Evolutionary conservation across 2,888 invertebrate genomes (phyloP).

Genomic region (Agrotis exclamationis): DNA sequence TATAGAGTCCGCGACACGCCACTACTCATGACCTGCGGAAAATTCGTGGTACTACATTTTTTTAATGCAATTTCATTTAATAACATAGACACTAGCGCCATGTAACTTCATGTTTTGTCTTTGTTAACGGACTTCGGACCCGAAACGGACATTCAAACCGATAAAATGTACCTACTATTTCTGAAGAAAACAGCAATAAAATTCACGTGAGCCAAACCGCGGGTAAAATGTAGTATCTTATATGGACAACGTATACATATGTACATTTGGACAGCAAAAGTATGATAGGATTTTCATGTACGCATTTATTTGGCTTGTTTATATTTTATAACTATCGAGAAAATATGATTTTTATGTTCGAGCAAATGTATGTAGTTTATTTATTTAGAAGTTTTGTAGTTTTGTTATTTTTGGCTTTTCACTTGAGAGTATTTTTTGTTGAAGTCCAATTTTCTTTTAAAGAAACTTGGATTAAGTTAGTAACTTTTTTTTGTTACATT

Average conservation of each 20-base stretch:
- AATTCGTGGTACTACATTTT: too few species aligned
- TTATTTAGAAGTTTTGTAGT: slow-evolving; percentile 5
- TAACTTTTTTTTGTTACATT: background rate
- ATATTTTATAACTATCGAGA: slow-evolving; percentile 20
- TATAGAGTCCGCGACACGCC: too few species aligned
- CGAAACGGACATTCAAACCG: too few species aligned
- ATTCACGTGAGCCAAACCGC: too few species aligned
- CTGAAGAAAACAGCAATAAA: too few species aligned
- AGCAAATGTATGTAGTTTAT: slow-evolving; percentile 23
- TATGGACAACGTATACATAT: slow-evolving; percentile 9
- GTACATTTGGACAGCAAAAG: slow-evolving; percentile 32
- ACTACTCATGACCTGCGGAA: too few species aligned
- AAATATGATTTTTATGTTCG: slow-evolving; percentile 28
- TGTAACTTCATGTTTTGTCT: too few species aligned
- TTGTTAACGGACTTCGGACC: too few species aligned
- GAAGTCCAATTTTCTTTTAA: slow-evolving; percentile 9
- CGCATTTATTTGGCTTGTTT: slow-evolving; percentile 27
- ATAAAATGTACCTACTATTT: too few species aligned
- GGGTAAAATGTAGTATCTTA: slow-evolving; percentile 6
- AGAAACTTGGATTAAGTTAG: slow-evolving; percentile 5
- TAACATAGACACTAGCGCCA: too few species aligned
- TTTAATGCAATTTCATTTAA: too few species aligned
- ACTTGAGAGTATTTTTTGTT: background rate
- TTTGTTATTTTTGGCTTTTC: background rate
- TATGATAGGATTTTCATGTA: slow-evolving; percentile 66